These are phyloP conservation scores for Clavelina lepadiformis DNA, from an alignment of 23 tunicate genomes.

Conservation along the genomic window DNA sequence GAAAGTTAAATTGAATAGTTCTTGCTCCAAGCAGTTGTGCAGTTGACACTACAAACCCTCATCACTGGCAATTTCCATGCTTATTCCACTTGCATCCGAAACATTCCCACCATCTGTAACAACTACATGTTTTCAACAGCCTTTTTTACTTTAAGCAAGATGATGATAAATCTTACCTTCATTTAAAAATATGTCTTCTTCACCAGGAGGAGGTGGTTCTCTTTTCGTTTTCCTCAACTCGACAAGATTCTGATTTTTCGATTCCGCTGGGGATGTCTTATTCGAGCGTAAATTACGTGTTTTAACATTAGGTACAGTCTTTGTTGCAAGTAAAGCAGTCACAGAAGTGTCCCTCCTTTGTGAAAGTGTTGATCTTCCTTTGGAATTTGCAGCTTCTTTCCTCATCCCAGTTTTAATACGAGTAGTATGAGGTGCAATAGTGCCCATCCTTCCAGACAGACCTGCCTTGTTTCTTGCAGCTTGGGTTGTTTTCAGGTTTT, in stretches of 20 bases:
- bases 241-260: not conserved
- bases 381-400: not conserved
- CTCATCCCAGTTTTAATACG: not conserved
- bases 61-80: conserved; percentile 88
- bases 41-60: no score
- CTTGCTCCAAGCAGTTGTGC: no score
- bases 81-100: conserved; percentile 87
- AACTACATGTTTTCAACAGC: no score
- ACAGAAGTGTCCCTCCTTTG: not conserved
- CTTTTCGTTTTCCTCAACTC: conserved; percentile 11
- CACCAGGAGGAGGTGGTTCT: conserved; percentile 51
- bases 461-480: not conserved
- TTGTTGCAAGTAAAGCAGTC: conserved; percentile 11
- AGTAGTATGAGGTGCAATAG: conserved; percentile 17
- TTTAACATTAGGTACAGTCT: no score
- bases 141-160: no score
- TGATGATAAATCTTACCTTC: conserved; percentile 1
- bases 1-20: no score
- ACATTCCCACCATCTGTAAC: conserved; percentile 34
- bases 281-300: no score
- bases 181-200: conserved; percentile 25
- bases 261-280: not conserved
- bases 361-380: not conserved
- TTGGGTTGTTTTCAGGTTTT: not conserved
- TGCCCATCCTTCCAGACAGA: not conserved